phyloP scores from a whole-genome alignment of 2,888 invertebrate genomes.

The Tipula vernalis region DNA sequence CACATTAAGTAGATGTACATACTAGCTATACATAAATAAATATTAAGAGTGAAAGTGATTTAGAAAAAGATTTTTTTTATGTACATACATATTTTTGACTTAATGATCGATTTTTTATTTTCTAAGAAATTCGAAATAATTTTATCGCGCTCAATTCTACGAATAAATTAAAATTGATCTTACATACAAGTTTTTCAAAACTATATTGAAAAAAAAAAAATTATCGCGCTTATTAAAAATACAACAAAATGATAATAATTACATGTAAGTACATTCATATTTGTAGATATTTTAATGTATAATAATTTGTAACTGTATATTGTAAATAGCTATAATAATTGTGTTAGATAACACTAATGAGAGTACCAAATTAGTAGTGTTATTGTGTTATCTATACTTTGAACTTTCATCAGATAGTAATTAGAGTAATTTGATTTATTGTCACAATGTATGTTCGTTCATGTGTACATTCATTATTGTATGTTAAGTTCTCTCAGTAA shows the following conservation, averaged over 20 bases:
- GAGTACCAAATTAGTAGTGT: background rate
- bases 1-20: background rate
- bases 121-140: background rate
- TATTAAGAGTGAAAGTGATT: background rate
- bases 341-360: background rate
- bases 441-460: background rate
- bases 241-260: background rate
- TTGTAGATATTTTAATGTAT: background rate
- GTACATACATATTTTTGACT: background rate
- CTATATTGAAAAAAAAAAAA: background rate
- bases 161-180: background rate
- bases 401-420: constrained; percentile 4
- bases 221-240: background rate
- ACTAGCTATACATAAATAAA: background rate
- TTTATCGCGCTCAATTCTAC: background rate
- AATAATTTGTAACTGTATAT: background rate
- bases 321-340: background rate
- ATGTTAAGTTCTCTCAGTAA: background rate
- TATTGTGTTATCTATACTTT: background rate
- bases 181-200: background rate
- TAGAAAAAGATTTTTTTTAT: background rate
- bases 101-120: background rate
- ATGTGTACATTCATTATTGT: background rate
- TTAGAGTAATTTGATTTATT: background rate
- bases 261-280: background rate